Base-by-base conservation (phyloP, 2,888 invertebrate genomes). In the Steinernema hermaphroditum region DNA sequence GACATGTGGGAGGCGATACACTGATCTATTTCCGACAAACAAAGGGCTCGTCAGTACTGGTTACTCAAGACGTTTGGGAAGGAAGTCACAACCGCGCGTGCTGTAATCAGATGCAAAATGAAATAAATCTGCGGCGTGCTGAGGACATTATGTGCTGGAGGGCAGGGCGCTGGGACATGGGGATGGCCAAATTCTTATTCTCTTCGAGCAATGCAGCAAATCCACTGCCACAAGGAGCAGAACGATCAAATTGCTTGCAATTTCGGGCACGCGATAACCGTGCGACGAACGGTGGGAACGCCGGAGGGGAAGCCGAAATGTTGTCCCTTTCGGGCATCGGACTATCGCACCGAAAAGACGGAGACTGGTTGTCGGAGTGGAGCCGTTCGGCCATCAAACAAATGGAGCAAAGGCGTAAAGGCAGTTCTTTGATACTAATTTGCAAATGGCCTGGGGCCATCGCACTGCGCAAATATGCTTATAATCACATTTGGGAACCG, bases 361-460 rank as follows among this genome's bases (percentile, higher is more conserved):
- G 54, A 22, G 62, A 24, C 62, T 32, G 2, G 62, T 62, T 29
- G 62, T 29, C 29, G 27, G 29, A 46, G 22, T 4, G 14, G 62
- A 62, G 62, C 32, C 62, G 62, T n/a, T 62, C 29, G 62, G 32
- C 62, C 62, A 62, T 62, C 62, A 62, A 27, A 62, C 62, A 62
- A 62, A 62, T 62, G 62, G 62, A 32, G 62, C 29, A 62, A 62
- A 62, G 37, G 37, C 37, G 37, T 12, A 8, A 46, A 12, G 62
- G 32, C 62, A 32, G 62, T 62, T 62, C 62, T 29, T 62, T 62
- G 62, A 62, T 62, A 62, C 62, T 62, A 54, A 54, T 54, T 54
- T 54, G 54, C 54, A 54, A 54, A 54, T 62, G 62, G 62, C 62
- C 62, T 62, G 16, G 62, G 62, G 62, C 62, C 62, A 62, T 62